Conservation (phyloP, 2,797 vertebrate genomes). For the Sebastiscus albofasciatus region DNA sequence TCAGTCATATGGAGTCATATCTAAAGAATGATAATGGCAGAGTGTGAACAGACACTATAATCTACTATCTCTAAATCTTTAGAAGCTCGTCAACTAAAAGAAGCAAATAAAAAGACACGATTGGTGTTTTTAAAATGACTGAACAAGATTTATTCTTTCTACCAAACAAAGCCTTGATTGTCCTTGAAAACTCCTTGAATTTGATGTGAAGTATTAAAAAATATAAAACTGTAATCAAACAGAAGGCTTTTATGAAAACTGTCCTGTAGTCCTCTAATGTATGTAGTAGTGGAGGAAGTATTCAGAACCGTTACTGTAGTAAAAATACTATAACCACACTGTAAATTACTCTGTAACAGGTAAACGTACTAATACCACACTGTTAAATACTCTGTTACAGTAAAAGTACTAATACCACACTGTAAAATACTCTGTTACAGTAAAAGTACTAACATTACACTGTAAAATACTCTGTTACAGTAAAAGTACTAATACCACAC, state of each 20-base stretch:
- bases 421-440: too few relatives aligned
- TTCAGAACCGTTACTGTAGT: not conserved
- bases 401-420: too few relatives aligned
- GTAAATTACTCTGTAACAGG: too few relatives aligned
- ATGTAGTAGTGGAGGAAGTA: not conserved
- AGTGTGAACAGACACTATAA: conserved; percentile 15
- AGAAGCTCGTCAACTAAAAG: not conserved
- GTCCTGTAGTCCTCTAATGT: not conserved
- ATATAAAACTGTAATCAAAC: not conserved
- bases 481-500: not conserved
- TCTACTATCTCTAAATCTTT: not conserved
- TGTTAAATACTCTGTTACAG: too few relatives aligned
- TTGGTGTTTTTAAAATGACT: not conserved
- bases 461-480: too few relatives aligned
- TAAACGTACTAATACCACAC: too few relatives aligned
- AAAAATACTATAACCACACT: not conserved
- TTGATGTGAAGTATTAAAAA: not conserved
- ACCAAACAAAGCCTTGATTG: not conserved
- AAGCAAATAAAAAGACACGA: not conserved
- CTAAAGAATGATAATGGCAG: conserved; percentile 22
- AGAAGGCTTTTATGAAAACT: not conserved
- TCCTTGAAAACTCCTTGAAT: not conserved
- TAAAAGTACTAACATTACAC: too few relatives aligned
- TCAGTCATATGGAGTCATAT: too few relatives aligned
- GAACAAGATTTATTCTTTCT: not conserved